phyloP scores from a whole-genome alignment of 1,140 invertebrate genomes.

The Apis florea region DNA sequence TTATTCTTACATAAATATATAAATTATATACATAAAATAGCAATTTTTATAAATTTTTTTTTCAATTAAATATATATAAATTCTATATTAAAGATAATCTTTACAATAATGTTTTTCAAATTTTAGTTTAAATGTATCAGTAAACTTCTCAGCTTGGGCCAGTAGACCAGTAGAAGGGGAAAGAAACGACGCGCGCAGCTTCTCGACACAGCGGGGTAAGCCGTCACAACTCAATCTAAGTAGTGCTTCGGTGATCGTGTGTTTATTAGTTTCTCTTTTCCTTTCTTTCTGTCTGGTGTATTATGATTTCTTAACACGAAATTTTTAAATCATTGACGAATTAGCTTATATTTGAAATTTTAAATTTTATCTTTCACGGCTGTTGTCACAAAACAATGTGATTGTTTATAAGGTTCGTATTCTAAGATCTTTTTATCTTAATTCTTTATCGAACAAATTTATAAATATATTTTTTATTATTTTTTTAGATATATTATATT shows the following conservation, averaged over 20 bases:
- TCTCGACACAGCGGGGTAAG: slow-evolving; percentile 52
- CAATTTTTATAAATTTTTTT: background rate
- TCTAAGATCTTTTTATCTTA: background rate
- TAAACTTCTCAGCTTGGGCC: slow-evolving; percentile 32
- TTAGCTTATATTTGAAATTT: slow-evolving; percentile 16
- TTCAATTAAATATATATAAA: background rate
- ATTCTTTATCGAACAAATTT: background rate
- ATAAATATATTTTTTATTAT: background rate
- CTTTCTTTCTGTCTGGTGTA: background rate
- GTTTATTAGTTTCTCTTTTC: slow-evolving; percentile 1
- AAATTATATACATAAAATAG: no score
- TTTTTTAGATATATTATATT: background rate
- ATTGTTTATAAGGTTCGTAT: slow-evolving; percentile 39
- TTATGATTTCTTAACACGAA: slow-evolving; percentile 41
- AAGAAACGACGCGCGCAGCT: slow-evolving; percentile 69
- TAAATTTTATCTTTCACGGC: slow-evolving; percentile 15
- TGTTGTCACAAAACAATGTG: slow-evolving; percentile 40
- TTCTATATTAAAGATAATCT: background rate
- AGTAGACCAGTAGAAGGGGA: slow-evolving; percentile 38
- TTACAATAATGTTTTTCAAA: background rate
- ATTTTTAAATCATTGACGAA: slow-evolving; percentile 1
- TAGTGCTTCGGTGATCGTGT: slow-evolving; percentile 74
- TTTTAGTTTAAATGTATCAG: slow-evolving; percentile 2
- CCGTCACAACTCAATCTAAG: slow-evolving; percentile 79
- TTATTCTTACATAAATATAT: background rate